Evolutionary conservation across 2,797 vertebrate species (phyloP).

Genomic region (Notoglanidium macrostoma): DNA sequence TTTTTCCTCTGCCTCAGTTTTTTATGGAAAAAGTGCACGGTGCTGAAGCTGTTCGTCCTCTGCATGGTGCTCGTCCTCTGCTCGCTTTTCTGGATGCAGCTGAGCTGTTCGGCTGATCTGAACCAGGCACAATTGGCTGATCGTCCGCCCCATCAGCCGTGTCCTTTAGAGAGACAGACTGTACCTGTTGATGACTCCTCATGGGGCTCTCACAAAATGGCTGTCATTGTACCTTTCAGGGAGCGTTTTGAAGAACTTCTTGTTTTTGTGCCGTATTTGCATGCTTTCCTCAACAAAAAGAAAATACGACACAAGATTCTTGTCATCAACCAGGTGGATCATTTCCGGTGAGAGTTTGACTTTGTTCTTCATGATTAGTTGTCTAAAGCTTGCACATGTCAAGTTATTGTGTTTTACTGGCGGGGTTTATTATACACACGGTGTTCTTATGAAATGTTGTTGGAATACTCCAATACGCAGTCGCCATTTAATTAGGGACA

Average conservation of each 20-base stretch:
- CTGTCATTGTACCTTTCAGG: conserved; percentile 89
- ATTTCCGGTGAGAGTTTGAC: conserved; percentile 81
- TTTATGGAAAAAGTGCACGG: conserved; percentile 76
- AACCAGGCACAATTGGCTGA: conserved; percentile 48
- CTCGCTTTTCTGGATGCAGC: conserved; percentile 92
- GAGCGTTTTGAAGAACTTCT: conserved; percentile 96
- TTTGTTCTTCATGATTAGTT: neutral
- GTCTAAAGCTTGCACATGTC: neutral
- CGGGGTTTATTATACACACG: neutral
- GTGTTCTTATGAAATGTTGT: neutral
- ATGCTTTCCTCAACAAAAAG: conserved; percentile 87
- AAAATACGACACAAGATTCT: conserved; percentile 90
- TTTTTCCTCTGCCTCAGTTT: conserved; percentile 63
- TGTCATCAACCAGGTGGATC: conserved; percentile 94
- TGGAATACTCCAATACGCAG: too few relatives aligned
- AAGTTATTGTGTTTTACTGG: neutral
- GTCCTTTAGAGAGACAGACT: conserved; percentile 65
- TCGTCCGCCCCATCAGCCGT: conserved; percentile 67
- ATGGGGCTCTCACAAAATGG: conserved; percentile 91
- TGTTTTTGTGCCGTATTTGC: conserved; percentile 92
- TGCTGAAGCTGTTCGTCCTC: conserved; percentile 88
- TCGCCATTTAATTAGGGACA: neutral
- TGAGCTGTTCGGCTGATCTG: conserved; percentile 87
- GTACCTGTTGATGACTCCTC: conserved; percentile 72
- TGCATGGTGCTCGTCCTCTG: conserved; percentile 84